A percentile compares a stretch with the other conserved stretches of the same genome.
Evolutionary conservation across 2,113 vertebrate species (phyloP).

Genomic region (Pseudorhombus dupliciocellatus): DNA sequence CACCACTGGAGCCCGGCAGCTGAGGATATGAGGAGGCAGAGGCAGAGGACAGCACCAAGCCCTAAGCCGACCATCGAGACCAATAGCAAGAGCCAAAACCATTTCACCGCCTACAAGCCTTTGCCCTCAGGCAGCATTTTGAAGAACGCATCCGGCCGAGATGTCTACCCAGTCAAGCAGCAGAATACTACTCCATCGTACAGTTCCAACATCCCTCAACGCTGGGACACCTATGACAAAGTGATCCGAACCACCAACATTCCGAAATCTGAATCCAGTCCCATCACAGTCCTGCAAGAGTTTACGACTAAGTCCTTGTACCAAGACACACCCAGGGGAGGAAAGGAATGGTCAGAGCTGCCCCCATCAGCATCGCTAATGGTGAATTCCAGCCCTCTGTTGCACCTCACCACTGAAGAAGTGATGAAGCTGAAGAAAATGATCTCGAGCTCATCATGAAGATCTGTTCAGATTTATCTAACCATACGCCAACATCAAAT

Average conservation of each 20-base stretch:
- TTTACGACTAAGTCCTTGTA: neutral
- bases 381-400: conserved; percentile 48
- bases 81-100: neutral
- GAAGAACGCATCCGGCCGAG: conserved; percentile 9
- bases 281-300: conserved; percentile 23
- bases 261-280: conserved; percentile 3
- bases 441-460: conserved; percentile 64
- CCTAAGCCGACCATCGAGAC: neutral
- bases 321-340: neutral
- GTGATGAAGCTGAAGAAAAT: conserved; percentile 75
- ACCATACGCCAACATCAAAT: neutral
- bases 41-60: conserved; percentile 1
- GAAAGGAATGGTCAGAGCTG: neutral
- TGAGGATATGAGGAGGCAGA: conserved; percentile 28
- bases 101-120: conserved; percentile 17
- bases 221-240: conserved; percentile 28
- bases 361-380: conserved; percentile 5
- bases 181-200: neutral
- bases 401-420: conserved; percentile 71
- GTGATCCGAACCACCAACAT: neutral
- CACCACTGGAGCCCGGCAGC: neutral
- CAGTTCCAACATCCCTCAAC: conserved; percentile 11
- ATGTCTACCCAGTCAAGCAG: conserved; percentile 5
- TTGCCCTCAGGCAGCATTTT: neutral
- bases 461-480: neutral